Conservation (phyloP, 2,888 invertebrate genomes). For the Arctia plantaginis region DNA sequence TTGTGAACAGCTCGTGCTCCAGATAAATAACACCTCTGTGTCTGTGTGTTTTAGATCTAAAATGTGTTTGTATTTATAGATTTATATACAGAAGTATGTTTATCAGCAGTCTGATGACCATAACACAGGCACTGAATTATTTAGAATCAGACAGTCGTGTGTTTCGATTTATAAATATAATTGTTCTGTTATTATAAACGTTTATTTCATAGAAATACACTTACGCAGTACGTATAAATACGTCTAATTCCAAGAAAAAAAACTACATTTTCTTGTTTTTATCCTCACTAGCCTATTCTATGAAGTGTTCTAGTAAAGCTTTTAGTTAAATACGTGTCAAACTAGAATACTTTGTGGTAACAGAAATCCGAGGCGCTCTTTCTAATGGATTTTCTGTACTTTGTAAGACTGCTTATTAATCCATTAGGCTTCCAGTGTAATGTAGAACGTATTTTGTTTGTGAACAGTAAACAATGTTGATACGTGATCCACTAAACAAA, state of each 20-base stretch:
- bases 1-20: too few species aligned
- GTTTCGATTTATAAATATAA: not conserved
- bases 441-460: slow-evolving; percentile 14
- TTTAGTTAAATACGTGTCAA: slow-evolving; percentile 13
- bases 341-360: slow-evolving; percentile 2
- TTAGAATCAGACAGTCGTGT: too few species aligned
- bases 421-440: slow-evolving; percentile 18
- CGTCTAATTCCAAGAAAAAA: not conserved
- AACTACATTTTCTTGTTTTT: not conserved
- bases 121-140: too few species aligned
- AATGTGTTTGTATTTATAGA: too few species aligned
- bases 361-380: slow-evolving; percentile 29
- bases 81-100: too few species aligned
- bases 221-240: not conserved
- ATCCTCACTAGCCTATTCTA: not conserved
- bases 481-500: not conserved
- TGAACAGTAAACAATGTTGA: slow-evolving; percentile 5
- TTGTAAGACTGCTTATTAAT: slow-evolving; percentile 22
- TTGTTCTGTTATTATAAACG: not conserved
- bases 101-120: too few species aligned
- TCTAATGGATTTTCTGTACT: slow-evolving; percentile 17
- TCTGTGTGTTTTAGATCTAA: too few species aligned
- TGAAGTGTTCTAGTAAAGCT: slow-evolving; percentile 1
- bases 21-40: too few species aligned
- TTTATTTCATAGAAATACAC: not conserved